Percentiles rank a stretch among this genome's conserved stretches.
Conservation (phyloP, 1,140 invertebrate species). For the Drosophila setifemur region DNA sequence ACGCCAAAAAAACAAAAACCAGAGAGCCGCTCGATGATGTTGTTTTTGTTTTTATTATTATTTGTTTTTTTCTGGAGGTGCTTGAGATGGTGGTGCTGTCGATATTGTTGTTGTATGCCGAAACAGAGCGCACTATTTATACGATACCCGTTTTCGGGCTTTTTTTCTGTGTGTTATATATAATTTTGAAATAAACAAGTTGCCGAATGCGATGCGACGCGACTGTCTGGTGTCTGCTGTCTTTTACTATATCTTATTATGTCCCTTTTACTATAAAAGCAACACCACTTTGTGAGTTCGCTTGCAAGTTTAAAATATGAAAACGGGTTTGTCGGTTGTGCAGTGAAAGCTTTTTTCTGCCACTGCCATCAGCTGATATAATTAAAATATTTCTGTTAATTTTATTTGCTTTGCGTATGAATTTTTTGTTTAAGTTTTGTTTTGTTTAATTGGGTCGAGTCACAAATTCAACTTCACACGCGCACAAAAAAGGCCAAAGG, state of each 20-base stretch:
- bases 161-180: conserved; percentile 63
- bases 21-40: conserved; percentile 7
- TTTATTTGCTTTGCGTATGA: conserved; percentile 20
- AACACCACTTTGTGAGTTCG: background rate
- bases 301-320: conserved; percentile 36
- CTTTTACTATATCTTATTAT: conserved; percentile 72
- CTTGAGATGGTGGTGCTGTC: conserved; percentile 11
- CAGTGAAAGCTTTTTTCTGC: conserved; percentile 72
- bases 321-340: conserved; percentile 61
- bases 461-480: conserved; percentile 20
- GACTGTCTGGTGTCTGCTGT: no score
- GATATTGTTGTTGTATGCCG: conserved; percentile 47
- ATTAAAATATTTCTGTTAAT: conserved; percentile 58
- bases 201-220: conserved; percentile 70
- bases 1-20: conserved; percentile 47
- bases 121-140: conserved; percentile 79
- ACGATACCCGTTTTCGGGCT: conserved; percentile 67
- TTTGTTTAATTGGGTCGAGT: conserved; percentile 64
- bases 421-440: conserved; percentile 2
- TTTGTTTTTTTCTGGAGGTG: conserved; percentile 17
- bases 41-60: conserved; percentile 4
- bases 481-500: conserved; percentile 5
- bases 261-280: conserved; percentile 61
- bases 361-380: conserved; percentile 40
- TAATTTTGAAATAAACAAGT: conserved; percentile 80